Base-by-base conservation (phyloP, 2,888 invertebrate genomes). In the Papilio gigon region DNA sequence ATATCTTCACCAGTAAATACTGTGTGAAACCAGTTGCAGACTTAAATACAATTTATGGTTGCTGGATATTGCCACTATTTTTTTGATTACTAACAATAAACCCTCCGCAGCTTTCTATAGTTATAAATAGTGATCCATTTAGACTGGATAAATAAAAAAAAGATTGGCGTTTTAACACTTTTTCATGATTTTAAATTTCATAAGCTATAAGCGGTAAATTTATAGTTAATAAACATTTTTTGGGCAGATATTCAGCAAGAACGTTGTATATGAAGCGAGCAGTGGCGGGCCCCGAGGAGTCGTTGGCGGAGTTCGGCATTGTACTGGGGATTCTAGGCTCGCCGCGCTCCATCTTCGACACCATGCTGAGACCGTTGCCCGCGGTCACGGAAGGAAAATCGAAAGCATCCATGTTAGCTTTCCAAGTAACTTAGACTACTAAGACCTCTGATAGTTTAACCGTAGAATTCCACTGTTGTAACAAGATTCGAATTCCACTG, bases 321-420 rank as follows among this genome's bases (percentile, higher is more conserved):
- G 87, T 90, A 65, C 79, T 94, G 5, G 95, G 95, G 1, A 93
- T 95, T 66, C 82, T 95, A 60, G 95, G 95, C 3, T 81, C 93
- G 75, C 85, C 90, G 1, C 88, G 94, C 27, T 78, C 86, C 9
- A 78, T 85, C 58, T 94, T 94, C 73, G 94, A 95, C 77, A 87
- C 93, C 0, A 93, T 94, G 90, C 81, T 95, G 33, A 83, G 82
- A 27, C 86, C 87, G 14, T 58, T 90, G 12, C 78, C 84, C 0
- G 73, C 73, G 4, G 73, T 66, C 14, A 47, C 69, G 1, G 79
- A 77, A 11, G 70, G 74, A 22, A 89, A 88, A 76, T 85, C 86
- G 0, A 89, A 83, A 73, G 80, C 77, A 17, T 84, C 86, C 4
- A 76, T 86, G 80, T 80, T 64, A 71, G n/a, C n/a, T n/a, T n/a